Conservation (phyloP, 2,113 vertebrate species). For the Azemiops feae region DNA sequence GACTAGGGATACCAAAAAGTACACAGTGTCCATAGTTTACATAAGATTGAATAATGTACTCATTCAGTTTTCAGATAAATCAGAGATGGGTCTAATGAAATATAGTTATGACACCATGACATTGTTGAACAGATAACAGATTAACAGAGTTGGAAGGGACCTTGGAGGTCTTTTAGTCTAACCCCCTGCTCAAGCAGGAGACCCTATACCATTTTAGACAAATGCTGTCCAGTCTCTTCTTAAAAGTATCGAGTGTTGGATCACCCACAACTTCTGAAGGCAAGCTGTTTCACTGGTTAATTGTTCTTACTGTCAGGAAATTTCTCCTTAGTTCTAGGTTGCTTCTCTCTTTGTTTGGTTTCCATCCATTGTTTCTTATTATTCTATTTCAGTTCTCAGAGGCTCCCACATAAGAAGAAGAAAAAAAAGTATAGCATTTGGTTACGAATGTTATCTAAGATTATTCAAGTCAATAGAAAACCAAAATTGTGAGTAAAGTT, state of each 20-base stretch:
- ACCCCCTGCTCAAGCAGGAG: too few relatives aligned
- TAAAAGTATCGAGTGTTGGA: too few relatives aligned
- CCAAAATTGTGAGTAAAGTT: conserved; percentile 39
- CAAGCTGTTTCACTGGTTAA: too few relatives aligned
- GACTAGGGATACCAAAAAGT: neutral
- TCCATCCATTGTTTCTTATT: neutral
- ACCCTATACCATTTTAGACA: neutral
- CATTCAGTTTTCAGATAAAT: neutral
- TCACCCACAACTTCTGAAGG: too few relatives aligned
- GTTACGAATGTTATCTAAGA: neutral
- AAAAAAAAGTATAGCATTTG: neutral
- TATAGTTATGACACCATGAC: neutral
- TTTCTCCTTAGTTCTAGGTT: too few relatives aligned
- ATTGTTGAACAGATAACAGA: neutral
- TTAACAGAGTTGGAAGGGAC: neutral
- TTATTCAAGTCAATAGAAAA: conserved; percentile 22
- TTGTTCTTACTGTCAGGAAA: too few relatives aligned
- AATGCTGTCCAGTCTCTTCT: neutral
- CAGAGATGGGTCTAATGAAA: neutral
- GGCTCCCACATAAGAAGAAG: neutral
- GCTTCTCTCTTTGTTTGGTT: too few relatives aligned
- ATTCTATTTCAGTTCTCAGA: neutral
- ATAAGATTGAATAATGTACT: neutral
- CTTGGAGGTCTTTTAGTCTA: neutral
- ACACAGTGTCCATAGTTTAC: neutral